A percentile compares a stretch with the other conserved stretches of the same genome.
Conservation (phyloP, 2,888 invertebrate species). For the Stenodera caucasica region DNA sequence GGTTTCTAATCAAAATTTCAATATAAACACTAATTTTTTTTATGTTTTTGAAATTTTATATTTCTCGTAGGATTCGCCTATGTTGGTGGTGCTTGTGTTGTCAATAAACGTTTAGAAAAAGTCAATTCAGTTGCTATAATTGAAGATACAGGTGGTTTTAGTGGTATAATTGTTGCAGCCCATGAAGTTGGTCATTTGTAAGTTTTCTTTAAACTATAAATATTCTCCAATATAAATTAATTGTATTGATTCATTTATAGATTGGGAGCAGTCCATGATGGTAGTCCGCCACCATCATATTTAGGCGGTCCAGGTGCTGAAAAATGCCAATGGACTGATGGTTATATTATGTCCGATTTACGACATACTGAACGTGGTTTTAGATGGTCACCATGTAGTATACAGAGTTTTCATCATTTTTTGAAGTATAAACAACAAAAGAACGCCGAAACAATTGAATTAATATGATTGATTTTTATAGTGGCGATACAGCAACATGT, state of each 20-base stretch:
- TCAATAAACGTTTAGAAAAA: constrained; percentile 92
- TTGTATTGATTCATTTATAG: constrained; percentile 60
- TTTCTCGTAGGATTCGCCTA: constrained; percentile 83
- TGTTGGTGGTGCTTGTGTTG: constrained; percentile 94
- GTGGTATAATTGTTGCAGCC: constrained; percentile 94
- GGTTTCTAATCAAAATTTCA: constrained; percentile 9
- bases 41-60: constrained; percentile 6
- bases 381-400: constrained; percentile 91
- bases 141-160: constrained; percentile 95
- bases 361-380: constrained; percentile 94
- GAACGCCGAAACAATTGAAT: constrained; percentile 31
- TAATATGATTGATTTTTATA: constrained; percentile 54
- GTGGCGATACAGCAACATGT: constrained; percentile 93
- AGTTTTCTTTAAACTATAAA: constrained; percentile 56
- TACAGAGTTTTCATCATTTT: constrained; percentile 93
- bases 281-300: constrained; percentile 92
- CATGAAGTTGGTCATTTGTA: constrained; percentile 97
- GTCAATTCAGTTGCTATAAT: constrained; percentile 96
- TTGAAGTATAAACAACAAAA: constrained; percentile 91
- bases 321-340: constrained; percentile 94
- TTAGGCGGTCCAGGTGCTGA: constrained; percentile 93
- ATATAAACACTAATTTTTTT: not conserved
- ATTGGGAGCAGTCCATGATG: constrained; percentile 94
- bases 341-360: constrained; percentile 94
- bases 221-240: not conserved